Evolutionary conservation across 2,113 vertebrate genomes (phyloP).

Genomic region (Oophaga pumilio): DNA sequence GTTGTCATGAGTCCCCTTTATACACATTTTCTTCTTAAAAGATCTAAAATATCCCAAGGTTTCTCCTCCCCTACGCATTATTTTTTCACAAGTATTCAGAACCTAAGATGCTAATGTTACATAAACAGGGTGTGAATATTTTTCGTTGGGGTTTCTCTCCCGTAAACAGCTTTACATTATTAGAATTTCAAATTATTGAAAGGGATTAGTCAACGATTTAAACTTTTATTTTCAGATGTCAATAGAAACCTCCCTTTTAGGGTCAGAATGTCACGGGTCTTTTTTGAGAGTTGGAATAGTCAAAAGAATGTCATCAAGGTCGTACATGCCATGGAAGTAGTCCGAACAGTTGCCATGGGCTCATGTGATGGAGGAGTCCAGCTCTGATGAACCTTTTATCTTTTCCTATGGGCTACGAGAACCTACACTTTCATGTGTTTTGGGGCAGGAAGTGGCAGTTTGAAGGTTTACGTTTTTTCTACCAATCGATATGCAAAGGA

Average conservation of each 20-base stretch:
- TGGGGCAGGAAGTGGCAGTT: no score
- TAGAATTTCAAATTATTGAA: no score
- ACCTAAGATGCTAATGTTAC: neutral
- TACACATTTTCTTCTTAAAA: neutral
- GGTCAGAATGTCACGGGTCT: neutral
- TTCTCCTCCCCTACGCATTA: neutral
- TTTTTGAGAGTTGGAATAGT: neutral
- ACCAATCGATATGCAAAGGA: no score
- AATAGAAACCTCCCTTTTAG: neutral
- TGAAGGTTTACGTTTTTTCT: no score
- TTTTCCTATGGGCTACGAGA: neutral
- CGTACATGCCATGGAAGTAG: neutral
- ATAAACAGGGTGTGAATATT: no score
- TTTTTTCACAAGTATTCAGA: neutral
- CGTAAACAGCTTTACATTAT: no score
- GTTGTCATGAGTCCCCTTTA: neutral
- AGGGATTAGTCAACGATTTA: neutral
- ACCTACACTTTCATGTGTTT: neutral
- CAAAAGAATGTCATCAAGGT: neutral
- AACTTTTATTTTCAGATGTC: neutral
- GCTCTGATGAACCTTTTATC: neutral
- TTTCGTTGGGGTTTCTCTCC: no score
- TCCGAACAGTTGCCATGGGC: neutral
- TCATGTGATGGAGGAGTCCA: neutral
- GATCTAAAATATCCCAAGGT: neutral